These are phyloP conservation scores for Carposina sasakii DNA, from an alignment of 1,140 invertebrate species.

Conservation along the genomic window DNA sequence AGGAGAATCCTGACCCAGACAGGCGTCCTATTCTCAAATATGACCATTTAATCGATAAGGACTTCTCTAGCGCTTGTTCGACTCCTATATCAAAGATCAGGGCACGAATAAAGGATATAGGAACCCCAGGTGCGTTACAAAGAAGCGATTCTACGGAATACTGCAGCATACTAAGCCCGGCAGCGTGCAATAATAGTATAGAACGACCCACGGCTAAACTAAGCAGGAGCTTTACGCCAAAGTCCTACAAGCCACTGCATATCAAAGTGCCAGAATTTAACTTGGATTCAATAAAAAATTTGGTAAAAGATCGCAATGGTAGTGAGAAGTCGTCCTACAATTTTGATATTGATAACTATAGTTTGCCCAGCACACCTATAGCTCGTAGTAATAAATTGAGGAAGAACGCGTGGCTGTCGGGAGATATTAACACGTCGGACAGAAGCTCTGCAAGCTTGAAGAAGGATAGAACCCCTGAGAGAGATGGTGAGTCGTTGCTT, in stretches of 20 bases:
- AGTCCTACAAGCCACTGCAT: conserved; percentile 65
- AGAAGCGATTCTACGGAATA: conserved; percentile 70
- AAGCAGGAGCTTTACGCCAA: conserved; percentile 61
- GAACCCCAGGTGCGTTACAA: conserved; percentile 49
- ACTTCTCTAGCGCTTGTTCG: conserved; percentile 51
- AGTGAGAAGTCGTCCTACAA: conserved; percentile 48
- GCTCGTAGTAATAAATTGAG: conserved; percentile 66
- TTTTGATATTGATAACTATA: conserved; percentile 67
- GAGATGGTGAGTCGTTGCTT: background rate
- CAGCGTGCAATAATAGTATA: conserved; percentile 31
- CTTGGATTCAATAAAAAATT: conserved; percentile 49
- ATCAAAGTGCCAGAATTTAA: conserved; percentile 65
- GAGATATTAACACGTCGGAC: conserved; percentile 38
- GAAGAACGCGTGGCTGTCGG: conserved; percentile 68
- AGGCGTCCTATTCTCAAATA: conserved; percentile 27
- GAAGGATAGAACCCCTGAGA: conserved; percentile 12
- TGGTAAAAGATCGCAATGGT: conserved; percentile 45
- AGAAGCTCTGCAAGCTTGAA: conserved; percentile 30
- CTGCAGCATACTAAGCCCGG: conserved; percentile 62
- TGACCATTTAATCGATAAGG: conserved; percentile 38
- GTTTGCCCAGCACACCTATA: conserved; percentile 64
- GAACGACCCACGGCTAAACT: conserved; percentile 48
- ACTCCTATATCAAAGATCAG: conserved; percentile 52
- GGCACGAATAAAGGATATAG: conserved; percentile 42
- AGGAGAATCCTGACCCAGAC: conserved; percentile 20